These are phyloP conservation scores for Prietella phreatophila DNA, from an alignment of 2,113 vertebrate species.

Conservation along the genomic window DNA sequence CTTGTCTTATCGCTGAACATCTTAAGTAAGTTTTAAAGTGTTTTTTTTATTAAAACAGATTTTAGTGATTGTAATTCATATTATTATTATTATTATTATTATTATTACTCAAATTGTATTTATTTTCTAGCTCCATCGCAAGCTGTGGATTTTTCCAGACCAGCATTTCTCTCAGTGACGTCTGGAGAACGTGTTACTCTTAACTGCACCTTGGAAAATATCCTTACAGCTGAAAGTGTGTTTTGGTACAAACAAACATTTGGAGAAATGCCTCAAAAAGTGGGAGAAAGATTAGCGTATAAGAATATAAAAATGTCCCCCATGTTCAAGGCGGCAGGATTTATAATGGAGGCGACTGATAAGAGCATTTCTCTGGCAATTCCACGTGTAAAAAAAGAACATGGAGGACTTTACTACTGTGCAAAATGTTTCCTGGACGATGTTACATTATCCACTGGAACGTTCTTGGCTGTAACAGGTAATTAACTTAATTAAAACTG, in stretches of 20 bases:
- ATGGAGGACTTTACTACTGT: conserved; percentile 26
- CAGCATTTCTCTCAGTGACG: background rate
- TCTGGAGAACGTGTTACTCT: background rate
- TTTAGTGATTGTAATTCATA: no score
- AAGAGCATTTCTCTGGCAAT: background rate
- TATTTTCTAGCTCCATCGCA: background rate
- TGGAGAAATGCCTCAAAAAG: conserved; percentile 13
- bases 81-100: background rate
- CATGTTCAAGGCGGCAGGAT: background rate
- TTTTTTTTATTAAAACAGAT: background rate
- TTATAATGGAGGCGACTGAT: background rate
- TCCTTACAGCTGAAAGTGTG: background rate
- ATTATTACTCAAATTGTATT: background rate
- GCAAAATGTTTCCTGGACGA: background rate
- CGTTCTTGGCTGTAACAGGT: background rate
- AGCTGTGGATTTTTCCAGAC: background rate
- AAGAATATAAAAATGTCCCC: background rate
- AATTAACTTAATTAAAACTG: background rate
- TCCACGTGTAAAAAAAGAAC: background rate
- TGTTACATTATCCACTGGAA: background rate
- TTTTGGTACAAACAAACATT: background rate
- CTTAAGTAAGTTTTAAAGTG: background rate
- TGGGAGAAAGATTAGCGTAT: background rate
- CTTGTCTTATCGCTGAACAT: background rate
- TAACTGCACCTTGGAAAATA: background rate